Evolutionary conservation across 2,888 invertebrate genomes (phyloP), one percentile per base, ranked within the genome.

Genomic region (Limnephilus auricula): DNA sequence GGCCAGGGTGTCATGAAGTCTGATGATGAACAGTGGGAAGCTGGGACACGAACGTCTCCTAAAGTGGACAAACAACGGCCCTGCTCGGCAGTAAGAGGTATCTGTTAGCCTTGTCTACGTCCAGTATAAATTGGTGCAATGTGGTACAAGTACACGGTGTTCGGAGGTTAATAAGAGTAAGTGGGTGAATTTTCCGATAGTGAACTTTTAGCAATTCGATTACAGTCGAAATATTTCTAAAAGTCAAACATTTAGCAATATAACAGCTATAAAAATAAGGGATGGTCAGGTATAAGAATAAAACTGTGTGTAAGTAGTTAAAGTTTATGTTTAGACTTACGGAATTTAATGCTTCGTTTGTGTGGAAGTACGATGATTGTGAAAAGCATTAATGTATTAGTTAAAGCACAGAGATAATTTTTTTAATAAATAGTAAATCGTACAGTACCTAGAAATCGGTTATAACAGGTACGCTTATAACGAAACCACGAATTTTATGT

Each of bases 11-110:
- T 80, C 32, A 80, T 32, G 15, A 80, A 80, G 80, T 37, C 10
- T 13, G n/a, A 30, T 31, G n/a, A 40, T 40, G 5, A 45, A 12
- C 13, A 85, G 91, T 90, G 92, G 89, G 92, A 91, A 37, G 83
- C 79, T 87, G 88, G 85, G 83, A 91, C 92, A 92, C 90, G 92
- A 90, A 65, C 86, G 79, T 89, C 84, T 85, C 50, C 84, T n/a
- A 82, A 82, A 37, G 34, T 18, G 82, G 82, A 34, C 65, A 65
- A 25, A 65, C n/a, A 65, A 25, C 65, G 65, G 65, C n/a, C 25
- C 65, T 65, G 65, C 65, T 50, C 65, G 25, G 25, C 6, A 9
- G 5, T n/a, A 25, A 5, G 65, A 65, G 25, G 65, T 2, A 25
- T 9, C 25, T 65, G 65, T 65, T n/a, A 25, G 65, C 65, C 65